These are phyloP conservation scores for Lates japonicus DNA, from an alignment of 2,797 vertebrate genomes.

Conservation along the genomic window DNA sequence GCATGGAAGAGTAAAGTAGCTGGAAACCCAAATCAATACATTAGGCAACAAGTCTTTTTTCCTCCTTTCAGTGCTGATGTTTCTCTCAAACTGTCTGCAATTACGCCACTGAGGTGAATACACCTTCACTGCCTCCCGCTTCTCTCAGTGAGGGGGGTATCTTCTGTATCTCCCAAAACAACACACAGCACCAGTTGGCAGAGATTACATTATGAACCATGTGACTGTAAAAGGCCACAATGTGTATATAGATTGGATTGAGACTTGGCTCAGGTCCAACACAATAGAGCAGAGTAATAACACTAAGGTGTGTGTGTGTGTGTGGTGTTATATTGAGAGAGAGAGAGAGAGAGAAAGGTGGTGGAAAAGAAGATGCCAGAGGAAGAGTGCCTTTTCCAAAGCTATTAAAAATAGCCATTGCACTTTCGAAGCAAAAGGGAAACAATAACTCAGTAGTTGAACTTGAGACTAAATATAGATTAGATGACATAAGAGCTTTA, in stretches of 20 bases:
- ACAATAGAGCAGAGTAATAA: constrained; percentile 56
- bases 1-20: constrained; percentile 35
- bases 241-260: constrained; percentile 69
- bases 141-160: constrained; percentile 31
- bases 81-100: constrained; percentile 47
- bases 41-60: constrained; percentile 26
- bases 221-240: constrained; percentile 55
- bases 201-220: constrained; percentile 44
- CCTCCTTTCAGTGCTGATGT: constrained; percentile 38
- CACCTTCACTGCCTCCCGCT: constrained; percentile 23
- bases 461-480: constrained; percentile 43
- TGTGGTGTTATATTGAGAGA: background rate
- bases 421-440: constrained; percentile 19
- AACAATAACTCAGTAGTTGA: constrained; percentile 33
- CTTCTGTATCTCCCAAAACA: constrained; percentile 44
- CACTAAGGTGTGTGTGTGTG: constrained; percentile 27
- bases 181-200: constrained; percentile 31
- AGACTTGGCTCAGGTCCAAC: constrained; percentile 66
- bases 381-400: constrained; percentile 16
- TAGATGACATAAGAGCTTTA: background rate
- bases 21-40: constrained; percentile 66
- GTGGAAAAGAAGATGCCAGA: constrained; percentile 27
- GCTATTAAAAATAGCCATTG: constrained; percentile 34
- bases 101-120: constrained; percentile 21
- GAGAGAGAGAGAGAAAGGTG: constrained; percentile 1